Base-by-base conservation (phyloP, 1,140 invertebrate species). In the Manduca sexta region DNA sequence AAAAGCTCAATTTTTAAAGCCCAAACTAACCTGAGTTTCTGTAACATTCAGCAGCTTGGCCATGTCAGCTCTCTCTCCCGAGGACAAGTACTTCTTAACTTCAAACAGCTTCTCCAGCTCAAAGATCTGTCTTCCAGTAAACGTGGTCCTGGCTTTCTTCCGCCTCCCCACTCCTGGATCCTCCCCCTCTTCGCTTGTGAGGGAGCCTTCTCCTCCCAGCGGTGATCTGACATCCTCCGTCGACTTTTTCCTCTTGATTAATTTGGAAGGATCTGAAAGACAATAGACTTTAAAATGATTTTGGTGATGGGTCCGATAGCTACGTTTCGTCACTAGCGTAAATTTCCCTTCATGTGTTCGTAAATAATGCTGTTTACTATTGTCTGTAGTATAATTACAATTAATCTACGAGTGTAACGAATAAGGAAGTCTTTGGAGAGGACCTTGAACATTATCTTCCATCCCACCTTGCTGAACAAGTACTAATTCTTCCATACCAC, bases 31-130 rank as follows among this genome's bases (percentile, higher is more conserved):
- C 93, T 98, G 97, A 10, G 96, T 97, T 87, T 98, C 96, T 6
- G 97, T 98, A 48, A 98, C 96, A 74, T 95, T 96, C 15, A 98
- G 88, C 37, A 97, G 85, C 67, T 95, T 95, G 11, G 96, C 96
- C 94, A 98, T 96, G 64, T 97, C 96, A 11, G 95, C 93, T 56
- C 97, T 86, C 80, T 98, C 97, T 40, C 94, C 96, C n/a, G 95
- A 97, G 56, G 95, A 97, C 42, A 98, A 89, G 86, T 98, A 98
- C 85, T 98, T 98, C 88, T 98, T 98, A 45, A 95, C 89, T 85
- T 98, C 97, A 75, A 98, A 98, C 84, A 97, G 93, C 75, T 96
- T 95, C 86, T 98, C 97, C 72, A 98, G 86, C 85, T 98, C 97
- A 86, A 97, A 98, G 73, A 98, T 98, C 88, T 98, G 97, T 41